A percentile compares a stretch with the other conserved stretches of the same genome.
These are phyloP conservation scores for Exocentrus adspersus DNA, from an alignment of 2,888 invertebrate species.

Conservation along the genomic window DNA sequence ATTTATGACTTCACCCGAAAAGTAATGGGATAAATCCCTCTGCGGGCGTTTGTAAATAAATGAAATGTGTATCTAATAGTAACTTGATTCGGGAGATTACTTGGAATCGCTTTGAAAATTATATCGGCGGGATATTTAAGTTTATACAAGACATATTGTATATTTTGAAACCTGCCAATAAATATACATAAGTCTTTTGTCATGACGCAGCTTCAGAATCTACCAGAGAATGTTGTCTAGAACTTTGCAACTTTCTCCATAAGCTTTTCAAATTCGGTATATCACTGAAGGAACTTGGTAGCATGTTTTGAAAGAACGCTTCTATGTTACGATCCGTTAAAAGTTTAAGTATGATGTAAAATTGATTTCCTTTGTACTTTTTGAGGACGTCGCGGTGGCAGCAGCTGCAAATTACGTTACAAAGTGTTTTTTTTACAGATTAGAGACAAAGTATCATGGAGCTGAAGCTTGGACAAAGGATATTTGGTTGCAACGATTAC, in stretches of 20 bases:
- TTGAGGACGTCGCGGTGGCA: neutral
- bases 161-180: no score
- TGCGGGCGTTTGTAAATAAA: neutral
- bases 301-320: neutral
- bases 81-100: no score
- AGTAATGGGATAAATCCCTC: neutral
- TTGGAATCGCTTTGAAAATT: no score
- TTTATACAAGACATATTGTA: no score
- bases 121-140: no score
- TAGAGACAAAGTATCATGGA: no score
- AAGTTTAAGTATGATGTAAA: constrained; percentile 7
- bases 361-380: constrained; percentile 10
- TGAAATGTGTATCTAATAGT: no score
- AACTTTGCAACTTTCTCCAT: neutral
- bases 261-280: constrained; percentile 1
- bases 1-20: neutral
- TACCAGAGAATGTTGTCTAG: neutral
- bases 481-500: no score
- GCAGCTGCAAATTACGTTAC: neutral
- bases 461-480: no score
- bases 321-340: neutral
- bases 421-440: no score
- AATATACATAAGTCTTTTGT: no score
- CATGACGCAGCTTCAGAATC: no score
- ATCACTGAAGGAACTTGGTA: neutral